Evolutionary conservation across 1,140 invertebrate genomes (phyloP).

Genomic region (Conus betulinus): DNA sequence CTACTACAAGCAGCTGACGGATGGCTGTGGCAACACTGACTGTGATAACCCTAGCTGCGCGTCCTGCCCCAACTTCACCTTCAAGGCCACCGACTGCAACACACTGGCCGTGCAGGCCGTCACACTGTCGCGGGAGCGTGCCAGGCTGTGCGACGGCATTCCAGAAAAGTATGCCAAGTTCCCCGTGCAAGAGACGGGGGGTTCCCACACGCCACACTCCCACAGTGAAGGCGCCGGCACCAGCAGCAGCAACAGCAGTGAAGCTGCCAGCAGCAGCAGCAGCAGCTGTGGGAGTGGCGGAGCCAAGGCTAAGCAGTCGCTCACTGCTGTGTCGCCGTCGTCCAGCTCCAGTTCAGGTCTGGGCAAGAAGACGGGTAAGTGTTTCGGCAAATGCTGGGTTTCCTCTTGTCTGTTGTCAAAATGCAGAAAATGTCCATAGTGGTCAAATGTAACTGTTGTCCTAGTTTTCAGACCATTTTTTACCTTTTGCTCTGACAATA

Average conservation of each 20-base stretch:
- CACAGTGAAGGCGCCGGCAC: not conserved
- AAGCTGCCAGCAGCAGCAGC: not conserved
- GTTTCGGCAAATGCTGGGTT: too few relatives aligned
- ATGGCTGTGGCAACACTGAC: conserved; percentile 90
- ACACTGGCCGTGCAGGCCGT: conserved; percentile 92
- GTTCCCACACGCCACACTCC: not conserved
- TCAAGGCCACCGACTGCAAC: conserved; percentile 78
- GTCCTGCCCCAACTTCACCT: conserved; percentile 80
- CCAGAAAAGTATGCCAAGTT: conserved; percentile 57
- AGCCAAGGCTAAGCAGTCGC: conserved; percentile 11
- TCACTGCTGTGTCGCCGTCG: not conserved
- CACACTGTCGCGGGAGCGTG: conserved; percentile 88
- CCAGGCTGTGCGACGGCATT: conserved; percentile 71
- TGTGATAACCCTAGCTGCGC: conserved; percentile 92
- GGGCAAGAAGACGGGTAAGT: not conserved
- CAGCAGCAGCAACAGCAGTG: not conserved
- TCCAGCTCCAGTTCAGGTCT: conserved; percentile 7
- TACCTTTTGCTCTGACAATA: too few relatives aligned
- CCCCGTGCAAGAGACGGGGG: conserved; percentile 40
- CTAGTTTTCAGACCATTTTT: too few relatives aligned
- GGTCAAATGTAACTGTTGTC: too few relatives aligned
- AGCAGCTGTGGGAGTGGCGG: not conserved
- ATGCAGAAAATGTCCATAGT: too few relatives aligned
- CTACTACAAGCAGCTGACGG: conserved; percentile 93
- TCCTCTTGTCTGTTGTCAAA: too few relatives aligned